Evolutionary conservation across 2,113 vertebrate genomes (phyloP), one percentile per base, ranked within the genome.

Genomic region (Mobula hypostoma): DNA sequence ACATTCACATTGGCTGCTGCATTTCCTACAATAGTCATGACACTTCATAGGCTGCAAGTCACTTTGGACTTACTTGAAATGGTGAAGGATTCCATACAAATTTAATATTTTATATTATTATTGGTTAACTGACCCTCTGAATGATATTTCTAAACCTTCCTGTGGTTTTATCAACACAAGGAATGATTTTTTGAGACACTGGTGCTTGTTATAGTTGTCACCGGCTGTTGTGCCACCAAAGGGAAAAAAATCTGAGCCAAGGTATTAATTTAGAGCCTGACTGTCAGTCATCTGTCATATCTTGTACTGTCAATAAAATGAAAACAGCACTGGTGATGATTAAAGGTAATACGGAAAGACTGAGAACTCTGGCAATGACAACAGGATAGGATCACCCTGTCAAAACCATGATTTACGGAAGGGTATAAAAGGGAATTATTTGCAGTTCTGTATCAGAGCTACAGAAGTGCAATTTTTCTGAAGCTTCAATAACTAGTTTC

Each of bases 281-380:
- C 36, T 72, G 90, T 74, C 68, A 40, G 68, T 93, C 36, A 74
- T 27, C 36, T 93, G 90, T 93, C 90, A 93, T 48, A 93, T 74
- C 70, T 74, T 72, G 68, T 93, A 68, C 17, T 93, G 68, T 70
- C 68, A 74, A 93, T 74, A 48, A 70, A 93, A 93, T 74, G 68
- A 93, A 93, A 72, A 40, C 90, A 72, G 66, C 63, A 48, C 21
- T 17, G 21, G 70, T 24, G 24, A 21, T 74, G 36, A 93, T 74
- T 93, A 74, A 48, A 93, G 70, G 68, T 93, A 40, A 74, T n/a
- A 74, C 8, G 8, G 40, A 56, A 92, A 56, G 40, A 93, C 85
- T 79, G 77, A 90, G 61, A 66, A 56, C 66, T 27, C 68, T 74
- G 36, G 68, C 21, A 70, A 74, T 40, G 68, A 93, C 40, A 93